A percentile compares a stretch with the other conserved stretches of the same genome.
Evolutionary conservation across 2,888 invertebrate genomes (phyloP).

Genomic region (Tetanocera ferruginea): DNA sequence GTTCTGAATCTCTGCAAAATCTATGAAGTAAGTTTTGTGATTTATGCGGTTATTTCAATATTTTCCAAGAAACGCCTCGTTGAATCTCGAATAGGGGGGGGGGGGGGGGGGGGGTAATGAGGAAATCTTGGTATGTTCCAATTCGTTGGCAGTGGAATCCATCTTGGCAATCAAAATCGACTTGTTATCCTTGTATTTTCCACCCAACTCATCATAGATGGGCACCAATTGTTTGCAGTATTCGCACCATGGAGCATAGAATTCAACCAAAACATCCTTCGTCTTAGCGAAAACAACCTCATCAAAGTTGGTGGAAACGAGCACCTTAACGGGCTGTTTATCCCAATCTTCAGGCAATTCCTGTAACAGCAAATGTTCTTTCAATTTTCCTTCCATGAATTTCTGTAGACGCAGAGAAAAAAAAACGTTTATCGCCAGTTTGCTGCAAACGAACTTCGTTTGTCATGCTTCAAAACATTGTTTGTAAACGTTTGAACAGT

Average conservation of each 20-base stretch:
- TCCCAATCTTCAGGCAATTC: conserved; percentile 98
- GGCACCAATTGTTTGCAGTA: conserved; percentile 98
- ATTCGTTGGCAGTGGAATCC: conserved; percentile 97
- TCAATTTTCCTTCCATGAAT: conserved; percentile 92
- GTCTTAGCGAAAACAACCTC: conserved; percentile 87
- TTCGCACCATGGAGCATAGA: conserved; percentile 99
- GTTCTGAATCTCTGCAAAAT: too few relatives aligned
- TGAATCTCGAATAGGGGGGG: too few relatives aligned
- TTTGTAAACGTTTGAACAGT: too few relatives aligned
- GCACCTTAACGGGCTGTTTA: conserved; percentile 89
- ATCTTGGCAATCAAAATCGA: conserved; percentile 96
- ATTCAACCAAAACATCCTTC: conserved; percentile 97
- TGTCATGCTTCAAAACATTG: too few relatives aligned
- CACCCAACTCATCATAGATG: conserved; percentile 95
- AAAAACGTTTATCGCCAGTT: too few relatives aligned
- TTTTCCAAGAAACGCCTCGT: too few relatives aligned
- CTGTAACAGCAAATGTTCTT: conserved; percentile 95
- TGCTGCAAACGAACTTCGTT: too few relatives aligned
- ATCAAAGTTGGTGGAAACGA: conserved; percentile 97
- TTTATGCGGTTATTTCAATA: too few relatives aligned
- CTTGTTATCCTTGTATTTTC: conserved; percentile 88
- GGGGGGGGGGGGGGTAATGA: conserved; percentile 97
- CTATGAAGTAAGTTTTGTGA: too few relatives aligned
- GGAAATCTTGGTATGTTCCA: conserved; percentile 94
- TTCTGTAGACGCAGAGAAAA: too few relatives aligned